These are phyloP conservation scores for Megalurothrips usitatus DNA, from an alignment of 2,888 invertebrate species.

Conservation along the genomic window DNA sequence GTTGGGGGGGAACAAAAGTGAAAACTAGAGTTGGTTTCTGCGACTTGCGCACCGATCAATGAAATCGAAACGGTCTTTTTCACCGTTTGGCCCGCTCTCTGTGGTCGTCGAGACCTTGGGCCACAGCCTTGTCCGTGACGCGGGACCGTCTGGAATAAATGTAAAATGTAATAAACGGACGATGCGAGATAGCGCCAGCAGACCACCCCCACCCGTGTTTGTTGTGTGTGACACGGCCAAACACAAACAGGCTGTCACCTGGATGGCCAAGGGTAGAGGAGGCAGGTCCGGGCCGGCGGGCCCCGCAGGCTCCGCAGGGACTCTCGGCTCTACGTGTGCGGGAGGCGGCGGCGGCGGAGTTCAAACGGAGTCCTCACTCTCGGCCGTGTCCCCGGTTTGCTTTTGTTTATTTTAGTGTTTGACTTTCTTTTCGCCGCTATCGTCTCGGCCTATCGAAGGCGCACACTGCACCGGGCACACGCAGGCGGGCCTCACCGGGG, in stretches of 20 bases:
- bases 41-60: too few species aligned
- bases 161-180: too few species aligned
- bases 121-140: too few species aligned
- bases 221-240: background rate
- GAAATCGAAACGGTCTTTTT: background rate
- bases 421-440: background rate
- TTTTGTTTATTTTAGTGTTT: constrained; percentile 19
- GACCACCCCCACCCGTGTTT: background rate
- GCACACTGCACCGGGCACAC: too few species aligned
- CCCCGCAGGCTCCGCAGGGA: background rate
- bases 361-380: background rate
- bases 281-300: background rate
- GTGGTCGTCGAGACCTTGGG: too few species aligned
- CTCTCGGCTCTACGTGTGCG: background rate
- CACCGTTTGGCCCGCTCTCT: background rate
- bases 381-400: background rate
- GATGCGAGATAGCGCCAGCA: too few species aligned
- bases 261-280: background rate
- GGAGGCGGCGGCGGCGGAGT: background rate
- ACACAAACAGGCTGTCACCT: background rate
- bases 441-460: background rate
- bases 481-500: constrained; percentile 31
- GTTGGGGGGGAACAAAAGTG: too few species aligned
- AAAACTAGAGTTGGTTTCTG: too few species aligned
- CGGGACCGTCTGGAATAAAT: too few species aligned